Conservation (phyloP, 1,140 invertebrate species). For the Brachionus sp. region DNA sequence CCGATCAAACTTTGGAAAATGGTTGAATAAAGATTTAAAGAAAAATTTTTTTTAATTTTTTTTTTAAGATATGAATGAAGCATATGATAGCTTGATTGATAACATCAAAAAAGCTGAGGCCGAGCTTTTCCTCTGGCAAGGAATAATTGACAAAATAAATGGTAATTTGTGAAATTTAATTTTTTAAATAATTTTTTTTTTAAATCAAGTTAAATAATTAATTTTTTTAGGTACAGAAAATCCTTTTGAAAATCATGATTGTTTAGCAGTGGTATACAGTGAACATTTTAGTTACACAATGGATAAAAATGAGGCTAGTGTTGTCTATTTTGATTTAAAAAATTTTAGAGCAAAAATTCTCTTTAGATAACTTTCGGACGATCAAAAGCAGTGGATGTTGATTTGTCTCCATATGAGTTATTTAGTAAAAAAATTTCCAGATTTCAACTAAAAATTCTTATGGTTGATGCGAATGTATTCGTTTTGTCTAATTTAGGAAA, state of each 20-base stretch:
- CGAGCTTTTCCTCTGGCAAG: constrained; percentile 2
- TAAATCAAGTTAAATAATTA: neutral
- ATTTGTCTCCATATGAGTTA: neutral
- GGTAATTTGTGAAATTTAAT: neutral
- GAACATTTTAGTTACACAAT: constrained; percentile 7
- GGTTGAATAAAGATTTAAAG: neutral
- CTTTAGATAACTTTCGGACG: neutral
- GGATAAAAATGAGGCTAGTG: neutral
- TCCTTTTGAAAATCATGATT: neutral
- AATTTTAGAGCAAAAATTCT: neutral
- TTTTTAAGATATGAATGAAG: neutral
- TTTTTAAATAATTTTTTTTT: neutral
- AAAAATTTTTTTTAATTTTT: neutral
- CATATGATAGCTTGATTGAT: neutral
- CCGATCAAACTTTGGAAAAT: neutral
- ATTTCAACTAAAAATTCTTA: neutral
- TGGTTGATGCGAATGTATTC: constrained; percentile 2
- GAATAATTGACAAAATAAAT: constrained; percentile 9
- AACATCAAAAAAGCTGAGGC: constrained; percentile 30
- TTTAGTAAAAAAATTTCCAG: constrained; percentile 44
- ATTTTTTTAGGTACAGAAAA: neutral
- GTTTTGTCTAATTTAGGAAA: constrained; percentile 2
- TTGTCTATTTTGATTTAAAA: neutral
- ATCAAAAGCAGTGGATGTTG: neutral
- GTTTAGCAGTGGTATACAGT: neutral